Evolutionary conservation across 2,113 vertebrate species (phyloP), one percentile per base, ranked within the genome.

Genomic region (Callospermophilus lateralis): DNA sequence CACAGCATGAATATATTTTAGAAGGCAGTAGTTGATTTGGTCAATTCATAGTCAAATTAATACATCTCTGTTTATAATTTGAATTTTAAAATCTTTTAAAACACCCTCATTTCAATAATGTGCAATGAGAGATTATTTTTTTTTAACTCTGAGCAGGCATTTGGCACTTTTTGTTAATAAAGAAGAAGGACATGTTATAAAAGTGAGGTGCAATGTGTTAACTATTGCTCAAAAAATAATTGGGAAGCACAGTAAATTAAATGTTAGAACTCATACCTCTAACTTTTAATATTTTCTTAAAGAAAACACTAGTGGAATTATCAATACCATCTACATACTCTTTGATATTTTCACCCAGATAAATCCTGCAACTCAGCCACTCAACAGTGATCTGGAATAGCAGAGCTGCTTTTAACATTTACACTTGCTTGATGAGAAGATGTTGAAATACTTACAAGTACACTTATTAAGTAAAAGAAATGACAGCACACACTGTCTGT

Each of bases 341-440:
- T 58, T 42, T 90, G 92, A 34, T 96, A 96, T 95, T 98, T 97
- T 85, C 80, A 16, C 72, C 55, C 89, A 48, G 89, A 73, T 81
- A 81, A 84, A 81, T 68, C 48, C 58, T 84, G 65, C 70, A 76
- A n/a, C 65, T 85, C 58, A 37, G 72, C 70, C 92, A 79, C 94
- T 97, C 42, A 3, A 39, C 70, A 74, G 61, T 68, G 42, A 91
- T 84, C 73, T 84, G 92, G 89, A 89, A 72, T n/a, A 78, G 67
- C 61, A 37, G 30, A 84, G 22, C 22, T 89, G 68, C 45, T 90
- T 83, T 96, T 98, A 97, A 98, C 98, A 97, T 97, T 97, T 98
- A 97, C 97, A 95, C 93, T 97, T 42, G 87, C 89, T 95, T 93
- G 92, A 97, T 83, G 89, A 97, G 97, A 94, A 84, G 78, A 97